Percentiles rank a stretch among this genome's conserved stretches.
Conservation (phyloP, 2,797 vertebrate genomes). For the Clarias pachynema region DNA sequence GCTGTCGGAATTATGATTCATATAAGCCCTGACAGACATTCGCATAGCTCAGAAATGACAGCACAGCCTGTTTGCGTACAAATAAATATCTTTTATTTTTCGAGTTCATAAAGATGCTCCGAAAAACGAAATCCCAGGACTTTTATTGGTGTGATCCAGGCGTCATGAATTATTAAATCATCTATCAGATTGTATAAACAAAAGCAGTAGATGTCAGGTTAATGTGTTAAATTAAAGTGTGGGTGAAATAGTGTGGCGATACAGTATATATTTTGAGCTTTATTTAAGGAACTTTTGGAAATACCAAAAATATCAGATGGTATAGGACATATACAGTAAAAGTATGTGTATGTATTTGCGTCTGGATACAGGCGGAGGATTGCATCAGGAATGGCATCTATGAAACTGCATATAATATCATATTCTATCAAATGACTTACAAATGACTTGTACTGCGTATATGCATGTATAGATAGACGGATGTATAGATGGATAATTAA, state of each 20-base stretch:
- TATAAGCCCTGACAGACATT: neutral
- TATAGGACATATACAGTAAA: neutral
- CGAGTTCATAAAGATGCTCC: neutral
- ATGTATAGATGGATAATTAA: too few species aligned
- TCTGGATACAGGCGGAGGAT: too few species aligned
- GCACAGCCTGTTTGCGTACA: neutral
- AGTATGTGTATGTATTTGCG: too few species aligned
- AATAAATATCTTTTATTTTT: constrained; percentile 11
- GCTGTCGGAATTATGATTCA: neutral
- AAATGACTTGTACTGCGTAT: too few species aligned
- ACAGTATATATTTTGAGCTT: neutral
- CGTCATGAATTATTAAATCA: constrained; percentile 5
- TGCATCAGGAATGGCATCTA: too few species aligned
- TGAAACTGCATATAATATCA: too few species aligned
- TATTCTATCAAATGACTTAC: too few species aligned
- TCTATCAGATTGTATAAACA: neutral
- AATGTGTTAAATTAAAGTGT: neutral
- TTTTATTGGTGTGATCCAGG: constrained; percentile 1
- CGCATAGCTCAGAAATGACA: neutral
- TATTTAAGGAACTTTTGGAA: too few species aligned
- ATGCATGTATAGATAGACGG: too few species aligned
- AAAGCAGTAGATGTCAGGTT: neutral
- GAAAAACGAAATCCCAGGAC: neutral
- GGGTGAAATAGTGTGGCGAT: neutral
- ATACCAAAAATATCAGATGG: neutral